These are phyloP conservation scores for Ceratosolen solmsi DNA, from an alignment of 1,140 invertebrate genomes.

Conservation along the genomic window DNA sequence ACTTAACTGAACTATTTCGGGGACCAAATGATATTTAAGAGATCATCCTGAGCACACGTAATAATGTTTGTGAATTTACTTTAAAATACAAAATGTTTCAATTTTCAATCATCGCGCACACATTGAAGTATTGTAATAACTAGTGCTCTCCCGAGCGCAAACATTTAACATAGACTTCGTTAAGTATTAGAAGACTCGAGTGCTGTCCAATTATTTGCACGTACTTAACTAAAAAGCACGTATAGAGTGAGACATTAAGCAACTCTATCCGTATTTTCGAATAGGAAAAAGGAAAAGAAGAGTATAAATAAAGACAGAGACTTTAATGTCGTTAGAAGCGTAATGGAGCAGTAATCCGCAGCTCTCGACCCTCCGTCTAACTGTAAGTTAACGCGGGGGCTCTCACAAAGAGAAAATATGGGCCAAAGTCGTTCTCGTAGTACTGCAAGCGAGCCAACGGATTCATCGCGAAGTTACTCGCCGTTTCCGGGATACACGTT, in stretches of 20 bases:
- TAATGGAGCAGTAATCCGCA: slow-evolving; percentile 26
- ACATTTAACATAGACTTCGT: not conserved
- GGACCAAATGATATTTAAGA: not conserved
- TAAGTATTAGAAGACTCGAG: not conserved
- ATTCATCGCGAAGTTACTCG: not conserved
- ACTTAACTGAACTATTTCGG: too few species aligned
- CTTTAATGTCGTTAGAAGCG: slow-evolving; percentile 26
- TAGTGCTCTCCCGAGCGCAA: not conserved
- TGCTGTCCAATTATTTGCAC: slow-evolving; percentile 29
- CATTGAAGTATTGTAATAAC: not conserved
- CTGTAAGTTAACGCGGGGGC: slow-evolving; percentile 33
- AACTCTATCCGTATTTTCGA: not conserved
- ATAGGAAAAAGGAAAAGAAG: not conserved
- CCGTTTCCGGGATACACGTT: slow-evolving; percentile 20
- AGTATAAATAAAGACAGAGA: slow-evolving; percentile 1
- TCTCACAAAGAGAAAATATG: slow-evolving; percentile 30
- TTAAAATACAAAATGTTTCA: too few species aligned
- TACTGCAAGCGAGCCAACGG: not conserved
- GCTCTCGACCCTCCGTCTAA: slow-evolving; percentile 12
- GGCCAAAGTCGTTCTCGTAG: slow-evolving; percentile 37
- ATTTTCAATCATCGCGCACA: too few species aligned
- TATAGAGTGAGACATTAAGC: slow-evolving; percentile 1
- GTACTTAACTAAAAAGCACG: slow-evolving; percentile 6
- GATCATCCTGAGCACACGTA: not conserved
- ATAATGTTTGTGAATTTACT: not conserved